Base-by-base conservation (phyloP, 2,797 vertebrate species). In the Novumbra hubbsi region DNA sequence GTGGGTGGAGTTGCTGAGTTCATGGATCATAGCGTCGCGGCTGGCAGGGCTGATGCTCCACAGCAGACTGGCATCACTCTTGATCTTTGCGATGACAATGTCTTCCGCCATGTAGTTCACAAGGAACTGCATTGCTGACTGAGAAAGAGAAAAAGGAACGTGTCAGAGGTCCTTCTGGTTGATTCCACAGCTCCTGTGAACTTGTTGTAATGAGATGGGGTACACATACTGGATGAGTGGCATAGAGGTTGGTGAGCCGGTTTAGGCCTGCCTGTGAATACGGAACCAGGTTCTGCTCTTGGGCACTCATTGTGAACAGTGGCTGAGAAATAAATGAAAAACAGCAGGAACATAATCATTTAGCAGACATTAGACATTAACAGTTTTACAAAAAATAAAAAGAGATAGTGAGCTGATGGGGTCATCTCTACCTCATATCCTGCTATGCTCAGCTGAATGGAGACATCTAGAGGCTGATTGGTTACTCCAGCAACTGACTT, bases 231-330 rank as follows among this genome's bases (percentile, higher is more conserved):
- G 93, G 92, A 70, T 95, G 85, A 12, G 91, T 93, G 0, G 93
- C 91, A 0, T 94, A 95, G 65, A 87, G 76, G 68, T 89, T 88
- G 63, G 90, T 93, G 80, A 95, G 92, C 75, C 78, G 74, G 24
- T 90, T 84, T 45, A 91, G 91, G 15, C 72, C 86, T 9, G 78
- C 70, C 2, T 91, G 81, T 50, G 85, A 90, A 80, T 89, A 95
- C 0, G 90, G 87, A 5, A 91, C 76, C 82, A 92, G 79, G 84
- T 94, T 94, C 82, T 94, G 92, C 77, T 94, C 94, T 89, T 93
- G 94, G 15, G 94, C 91, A 0, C 87, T 95, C 92, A 85, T 92
- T 15, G 91, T 85, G 76, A 95, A 94, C 69, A 95, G 77, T 70
- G 94, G 91, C 95, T 94, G 83, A 45, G 5, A 70, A 84, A 82